Base-by-base conservation (phyloP, 2,113 vertebrate genomes). In the Mesembrinibis cayennensis region DNA sequence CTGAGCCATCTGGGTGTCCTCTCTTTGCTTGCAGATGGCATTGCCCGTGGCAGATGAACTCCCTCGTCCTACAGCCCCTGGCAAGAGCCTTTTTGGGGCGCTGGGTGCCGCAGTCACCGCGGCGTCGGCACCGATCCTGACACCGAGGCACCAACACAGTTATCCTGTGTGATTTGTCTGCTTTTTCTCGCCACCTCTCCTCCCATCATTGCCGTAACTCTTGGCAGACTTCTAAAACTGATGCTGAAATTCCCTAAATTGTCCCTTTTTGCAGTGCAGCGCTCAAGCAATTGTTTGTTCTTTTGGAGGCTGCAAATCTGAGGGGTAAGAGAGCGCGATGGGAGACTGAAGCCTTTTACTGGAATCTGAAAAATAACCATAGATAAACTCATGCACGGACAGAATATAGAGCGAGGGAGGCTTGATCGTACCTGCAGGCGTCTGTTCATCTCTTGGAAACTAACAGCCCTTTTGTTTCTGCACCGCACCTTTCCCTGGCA, bases 191-290 rank as follows among this genome's bases (percentile, higher is more conserved):
- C 30, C 36, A 4, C 67, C 6, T 36, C 50, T 17, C 22, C 27
- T 70, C 13, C 73, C n/a, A 7, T 44, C 4, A 0, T 45, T 34
- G n/a, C 65, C 2, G 0, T 36, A 36, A n/a, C 26, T 49, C n/a
- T 44, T 52, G 50, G 62, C 61, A 63, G 44, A 7, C 10, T 13
- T 26, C 3, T 7, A 30, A 50, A 59, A 23, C 45, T 1, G 4
- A 3, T 7, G 29, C 40, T 34, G 36, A 36, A 34, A 62, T 62
- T 25, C 42, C 82, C 62, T 11, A 14, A 14, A 5, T 25, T 13
- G 42, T 29, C 58, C 44, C 53, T 59, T 71, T 38, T 38, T 0
- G 10, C 44, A 22, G n/a, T 6, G 29, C 38, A 7, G 44, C 2
- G 5, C 80, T 59, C 44, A 4, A 34, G 52, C n/a, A 16, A 4